Evolutionary conservation across 2,113 vertebrate species (phyloP).

Genomic region (Ceratotherium simum): DNA sequence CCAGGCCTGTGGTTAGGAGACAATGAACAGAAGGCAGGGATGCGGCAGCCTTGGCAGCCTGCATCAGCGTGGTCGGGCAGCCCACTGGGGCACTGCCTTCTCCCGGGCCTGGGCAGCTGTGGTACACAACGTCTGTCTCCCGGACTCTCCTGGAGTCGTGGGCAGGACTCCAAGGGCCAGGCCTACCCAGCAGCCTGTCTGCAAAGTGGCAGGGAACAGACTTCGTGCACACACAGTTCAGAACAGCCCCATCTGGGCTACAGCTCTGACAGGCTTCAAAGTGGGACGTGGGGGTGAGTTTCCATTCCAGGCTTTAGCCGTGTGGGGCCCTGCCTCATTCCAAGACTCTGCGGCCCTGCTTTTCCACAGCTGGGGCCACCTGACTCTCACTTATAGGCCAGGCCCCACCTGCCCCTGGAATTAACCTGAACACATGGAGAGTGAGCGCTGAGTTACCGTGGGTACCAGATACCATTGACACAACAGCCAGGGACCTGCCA

Average conservation of each 20-base stretch:
- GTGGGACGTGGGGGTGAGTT: fast-evolving
- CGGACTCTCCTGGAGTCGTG: fast-evolving
- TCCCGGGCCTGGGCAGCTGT: background rate
- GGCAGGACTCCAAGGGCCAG: background rate
- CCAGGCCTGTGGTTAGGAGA: background rate
- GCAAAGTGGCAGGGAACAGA: background rate
- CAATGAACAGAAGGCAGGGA: background rate
- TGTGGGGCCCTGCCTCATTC: background rate
- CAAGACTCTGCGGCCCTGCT: background rate
- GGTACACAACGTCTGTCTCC: background rate
- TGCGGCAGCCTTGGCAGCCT: too few species aligned
- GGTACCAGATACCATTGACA: fast-evolving
- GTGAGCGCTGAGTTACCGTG: background rate
- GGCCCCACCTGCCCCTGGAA: background rate
- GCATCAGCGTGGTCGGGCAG: background rate
- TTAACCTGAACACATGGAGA: background rate
- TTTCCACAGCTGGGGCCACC: background rate
- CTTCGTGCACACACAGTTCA: too few species aligned
- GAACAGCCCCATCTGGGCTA: background rate
- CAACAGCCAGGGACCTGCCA: background rate
- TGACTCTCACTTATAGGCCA: background rate
- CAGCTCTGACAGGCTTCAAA: background rate
- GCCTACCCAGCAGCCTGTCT: background rate
- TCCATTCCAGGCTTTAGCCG: background rate
- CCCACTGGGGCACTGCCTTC: fast-evolving